Evolutionary conservation across 2,797 vertebrate species (phyloP), one percentile per base, ranked within the genome.

Genomic region (Carduelis carduelis): DNA sequence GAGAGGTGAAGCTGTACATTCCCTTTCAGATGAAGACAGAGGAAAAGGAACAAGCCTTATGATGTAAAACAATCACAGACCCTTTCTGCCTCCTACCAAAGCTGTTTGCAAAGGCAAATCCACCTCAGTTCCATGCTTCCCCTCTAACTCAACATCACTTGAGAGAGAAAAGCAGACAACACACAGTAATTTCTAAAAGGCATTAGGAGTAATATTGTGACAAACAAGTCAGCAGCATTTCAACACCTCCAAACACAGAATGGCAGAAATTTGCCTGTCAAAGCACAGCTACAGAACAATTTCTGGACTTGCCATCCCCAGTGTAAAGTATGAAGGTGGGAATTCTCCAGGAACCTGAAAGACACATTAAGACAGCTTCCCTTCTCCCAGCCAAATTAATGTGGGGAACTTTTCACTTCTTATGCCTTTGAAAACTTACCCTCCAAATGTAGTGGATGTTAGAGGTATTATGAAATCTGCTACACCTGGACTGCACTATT

Each of bases 121-220:
- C 65, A 86, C 37, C 68, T 70, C 66, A 50, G 26, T 70, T 70
- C 46, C 17, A 71, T 14, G 34, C 43, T 49, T 82, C 77, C 75
- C 79, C 52, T 77, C 53, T 76, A 88, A 68, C 69, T 82, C 59
- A 10, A n/a, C n/a, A 8, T 81, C 81, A 69, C 43, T 93, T 81
- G 34, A 44, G 71, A 91, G 30, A 82, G 41, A 89, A 79, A 43
- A 96, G 63, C 56, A 93, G 78, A 46, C 57, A 92, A 59, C 34
- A 89, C 60, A 47, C 32, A 85, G 81, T 82, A 88, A 88, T 68
- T 96, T 95, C 81, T 89, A 74, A 87, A 88, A 85, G 49, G 65
- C 72, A 76, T 93, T 87, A 92, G 59, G 68, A 92, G 89, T 85
- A 96, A 95, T 94, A 92, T 66, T 95, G 94, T 96, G 95, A 93